These are phyloP conservation scores for Phalacrocorax brasilianus DNA, from an alignment of 2,113 vertebrate genomes.

Conservation along the genomic window DNA sequence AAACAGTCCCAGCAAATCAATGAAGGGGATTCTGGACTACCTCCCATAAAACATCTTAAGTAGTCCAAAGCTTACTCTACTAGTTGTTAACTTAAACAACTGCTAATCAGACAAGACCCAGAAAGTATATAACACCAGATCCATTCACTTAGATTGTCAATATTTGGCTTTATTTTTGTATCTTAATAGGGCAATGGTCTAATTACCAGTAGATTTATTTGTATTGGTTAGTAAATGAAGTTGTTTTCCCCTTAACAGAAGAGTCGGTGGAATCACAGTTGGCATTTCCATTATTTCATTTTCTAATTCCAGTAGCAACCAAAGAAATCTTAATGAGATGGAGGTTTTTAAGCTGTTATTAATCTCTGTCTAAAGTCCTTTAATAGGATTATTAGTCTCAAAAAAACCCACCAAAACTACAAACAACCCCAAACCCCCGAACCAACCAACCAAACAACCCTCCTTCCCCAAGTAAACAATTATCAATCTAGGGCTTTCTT, in stretches of 20 bases:
- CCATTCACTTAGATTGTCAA: not conserved
- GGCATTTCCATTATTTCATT: constrained; percentile 33
- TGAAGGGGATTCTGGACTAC: not conserved
- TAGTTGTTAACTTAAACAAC: not conserved
- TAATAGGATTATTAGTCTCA: constrained; percentile 14
- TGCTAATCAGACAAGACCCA: not conserved
- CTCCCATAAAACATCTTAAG: not conserved
- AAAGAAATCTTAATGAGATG: constrained; percentile 25
- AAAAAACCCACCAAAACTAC: not conserved
- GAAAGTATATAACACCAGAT: not conserved
- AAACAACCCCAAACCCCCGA: not conserved
- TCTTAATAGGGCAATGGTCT: not conserved
- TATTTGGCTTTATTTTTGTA: constrained; percentile 7
- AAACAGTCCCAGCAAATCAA: not conserved
- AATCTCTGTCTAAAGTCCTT: not conserved
- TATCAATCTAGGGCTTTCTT: not conserved
- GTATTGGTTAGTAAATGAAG: not conserved
- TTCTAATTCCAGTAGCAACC: constrained; percentile 19
- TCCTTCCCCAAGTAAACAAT: not conserved
- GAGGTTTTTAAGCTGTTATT: not conserved
- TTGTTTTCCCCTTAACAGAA: not conserved
- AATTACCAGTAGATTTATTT: constrained; percentile 50
- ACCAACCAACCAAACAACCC: not conserved
- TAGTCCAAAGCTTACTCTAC: not conserved
- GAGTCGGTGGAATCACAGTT: not conserved